Conservation (phyloP, 2,797 vertebrate species). For the Pterois miles region DNA sequence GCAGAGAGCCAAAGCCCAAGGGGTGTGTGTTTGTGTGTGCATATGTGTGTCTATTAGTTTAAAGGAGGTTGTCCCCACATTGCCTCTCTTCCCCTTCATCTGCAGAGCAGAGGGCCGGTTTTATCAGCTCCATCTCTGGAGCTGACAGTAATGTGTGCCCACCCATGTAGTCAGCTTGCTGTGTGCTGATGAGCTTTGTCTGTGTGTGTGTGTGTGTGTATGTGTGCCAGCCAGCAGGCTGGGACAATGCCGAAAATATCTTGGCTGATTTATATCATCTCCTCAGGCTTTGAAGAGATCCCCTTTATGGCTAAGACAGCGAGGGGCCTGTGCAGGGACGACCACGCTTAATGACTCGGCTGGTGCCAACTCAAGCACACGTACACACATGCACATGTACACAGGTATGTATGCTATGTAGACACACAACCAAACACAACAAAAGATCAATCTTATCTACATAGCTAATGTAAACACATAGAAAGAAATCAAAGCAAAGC, state of each 20-base stretch:
- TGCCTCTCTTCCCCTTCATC: slow-evolving; percentile 64
- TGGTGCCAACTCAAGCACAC: slow-evolving; percentile 56
- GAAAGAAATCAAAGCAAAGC: slow-evolving; percentile 10
- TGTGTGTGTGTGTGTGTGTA: slow-evolving; percentile 15
- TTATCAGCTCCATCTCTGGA: slow-evolving; percentile 67
- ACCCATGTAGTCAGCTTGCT: slow-evolving; percentile 75
- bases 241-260: slow-evolving; percentile 68
- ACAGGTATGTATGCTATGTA: slow-evolving; percentile 24
- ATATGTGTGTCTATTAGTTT: slow-evolving; percentile 41
- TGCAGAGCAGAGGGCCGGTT: slow-evolving; percentile 59
- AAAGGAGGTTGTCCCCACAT: slow-evolving; percentile 66
- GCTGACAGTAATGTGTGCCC: slow-evolving; percentile 80
- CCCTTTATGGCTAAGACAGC: slow-evolving; percentile 68
- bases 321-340: slow-evolving; percentile 56
- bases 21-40: slow-evolving; percentile 34
- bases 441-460: slow-evolving; percentile 16
- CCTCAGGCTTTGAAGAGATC: slow-evolving; percentile 69
- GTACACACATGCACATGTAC: background rate
- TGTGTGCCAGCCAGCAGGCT: slow-evolving; percentile 68
- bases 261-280: slow-evolving; percentile 71
- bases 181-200: slow-evolving; percentile 40
- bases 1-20: slow-evolving; percentile 55
- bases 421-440: slow-evolving; percentile 10
- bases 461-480: background rate
- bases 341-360: slow-evolving; percentile 63